Base-by-base conservation (phyloP, 2,888 invertebrate genomes). In the Amblyteles armatorius region DNA sequence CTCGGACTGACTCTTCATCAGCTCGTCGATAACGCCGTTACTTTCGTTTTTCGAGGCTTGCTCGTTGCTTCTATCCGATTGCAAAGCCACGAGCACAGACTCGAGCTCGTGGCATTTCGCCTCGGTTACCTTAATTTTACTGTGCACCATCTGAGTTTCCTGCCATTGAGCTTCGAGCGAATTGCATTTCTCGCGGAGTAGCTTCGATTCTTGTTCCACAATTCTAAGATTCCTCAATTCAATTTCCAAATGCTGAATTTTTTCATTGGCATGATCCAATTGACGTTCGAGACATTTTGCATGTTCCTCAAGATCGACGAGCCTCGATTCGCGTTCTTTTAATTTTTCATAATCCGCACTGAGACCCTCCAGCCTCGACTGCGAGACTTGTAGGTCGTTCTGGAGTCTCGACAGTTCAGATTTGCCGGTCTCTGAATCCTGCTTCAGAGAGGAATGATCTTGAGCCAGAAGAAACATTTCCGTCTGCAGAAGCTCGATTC, bases 311-410 rank as follows among this genome's bases (percentile, higher is more conserved):
- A 91, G 71, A 87, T 91, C 40, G 82, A 55, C 83, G 72, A 89
- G 19, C 90, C 91, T 83, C 88, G 88, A 67, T 88, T 91, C 26
- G 44, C 73, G 80, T 67, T 87, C 67, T 77, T 77, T 79, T 26
- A 91, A 89, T 81, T 92, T 94, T 19, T 94, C 89, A n/a, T 83
- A 90, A 78, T 92, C 89, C n/a, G 94, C 91, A 88, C 94, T 94
- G 4, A 89, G 60, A 55, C 91, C 89, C 85, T 93, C 65, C 0
- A 71, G 44, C 33, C 84, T 81, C 29, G 83, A 57, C 16, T 29
- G 80, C 4, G 80, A 65, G 6, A 77, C 74, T 22, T 63, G 33
- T 0, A 88, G 79, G 63, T 82, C 79, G 7, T 29, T 57, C 9
- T 60, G 55, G 16, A 82, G 65, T 19, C 83, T 84, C 7, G 16